phyloP scores from a whole-genome alignment of 2,797 vertebrate species.

The Rhinichthys osculus region DNA sequence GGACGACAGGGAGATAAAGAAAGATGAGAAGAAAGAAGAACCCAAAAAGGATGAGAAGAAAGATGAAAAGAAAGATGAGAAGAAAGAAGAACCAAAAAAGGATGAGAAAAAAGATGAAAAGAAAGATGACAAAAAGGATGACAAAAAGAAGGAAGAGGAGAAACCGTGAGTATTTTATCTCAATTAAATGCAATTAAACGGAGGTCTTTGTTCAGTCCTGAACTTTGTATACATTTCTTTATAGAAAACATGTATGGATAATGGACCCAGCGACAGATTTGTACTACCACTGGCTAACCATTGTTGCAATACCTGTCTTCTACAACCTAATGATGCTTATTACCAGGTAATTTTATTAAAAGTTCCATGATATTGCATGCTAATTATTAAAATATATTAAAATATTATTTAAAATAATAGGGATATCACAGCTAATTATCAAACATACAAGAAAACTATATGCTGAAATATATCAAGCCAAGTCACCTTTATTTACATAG shows the following conservation, averaged over 20 bases:
- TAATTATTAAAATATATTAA: background rate
- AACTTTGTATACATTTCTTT: slow-evolving; percentile 54
- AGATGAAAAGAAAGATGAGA: slow-evolving; percentile 39
- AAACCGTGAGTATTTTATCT: slow-evolving; percentile 67
- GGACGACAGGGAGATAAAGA: slow-evolving; percentile 70
- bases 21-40: slow-evolving; percentile 68
- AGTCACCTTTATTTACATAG: background rate
- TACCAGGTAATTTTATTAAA: slow-evolving; percentile 82
- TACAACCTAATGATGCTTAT: slow-evolving; percentile 95
- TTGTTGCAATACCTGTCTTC: slow-evolving; percentile 86
- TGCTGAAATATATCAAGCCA: background rate
- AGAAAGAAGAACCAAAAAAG: slow-evolving; percentile 45
- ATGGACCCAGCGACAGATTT: slow-evolving; percentile 89
- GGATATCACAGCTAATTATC: background rate
- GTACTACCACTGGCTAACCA: slow-evolving; percentile 90
- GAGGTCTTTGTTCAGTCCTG: background rate
- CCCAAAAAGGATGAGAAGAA: slow-evolving; percentile 71
- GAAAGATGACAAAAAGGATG: slow-evolving; percentile 64
- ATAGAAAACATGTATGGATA: slow-evolving; percentile 86
- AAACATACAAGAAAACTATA: slow-evolving; percentile 1
- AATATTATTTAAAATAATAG: background rate
- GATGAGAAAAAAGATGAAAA: slow-evolving; percentile 65
- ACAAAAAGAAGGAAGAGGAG: slow-evolving; percentile 67
- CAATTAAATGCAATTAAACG: background rate
- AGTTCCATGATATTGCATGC: background rate